Evolutionary conservation across 2,113 vertebrate genomes (phyloP).

Genomic region (Peucedramus taeniatus): DNA sequence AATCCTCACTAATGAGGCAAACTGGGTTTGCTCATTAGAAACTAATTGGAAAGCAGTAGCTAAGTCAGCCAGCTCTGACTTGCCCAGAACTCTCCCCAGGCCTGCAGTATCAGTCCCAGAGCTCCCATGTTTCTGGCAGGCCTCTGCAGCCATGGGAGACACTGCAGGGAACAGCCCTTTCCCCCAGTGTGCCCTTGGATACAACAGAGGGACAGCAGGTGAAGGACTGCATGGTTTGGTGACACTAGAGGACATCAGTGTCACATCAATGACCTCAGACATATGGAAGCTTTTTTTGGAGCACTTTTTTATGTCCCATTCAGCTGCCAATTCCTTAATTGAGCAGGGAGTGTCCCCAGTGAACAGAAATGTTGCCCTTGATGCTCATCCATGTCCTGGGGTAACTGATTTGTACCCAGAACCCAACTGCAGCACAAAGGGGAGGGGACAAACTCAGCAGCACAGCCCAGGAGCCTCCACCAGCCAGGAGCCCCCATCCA

Average conservation of each 20-base stretch:
- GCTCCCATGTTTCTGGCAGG: neutral
- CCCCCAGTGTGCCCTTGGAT: neutral
- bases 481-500: accelerated
- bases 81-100: neutral
- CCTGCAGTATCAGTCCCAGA: accelerated
- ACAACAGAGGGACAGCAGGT: neutral
- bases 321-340: neutral
- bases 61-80: neutral
- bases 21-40: neutral
- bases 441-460: neutral
- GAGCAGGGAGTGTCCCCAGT: neutral
- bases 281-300: neutral
- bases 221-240: neutral
- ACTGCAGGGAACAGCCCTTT: neutral
- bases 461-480: neutral
- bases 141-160: neutral
- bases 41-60: neutral
- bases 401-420: neutral
- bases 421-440: neutral
- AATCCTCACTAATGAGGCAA: neutral
- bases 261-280: neutral
- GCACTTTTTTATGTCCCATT: neutral
- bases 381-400: neutral
- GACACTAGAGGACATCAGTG: neutral
- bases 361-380: neutral